Evolutionary conservation across 2,113 vertebrate species (phyloP).

Genomic region (Chlamydotis undulata): DNA sequence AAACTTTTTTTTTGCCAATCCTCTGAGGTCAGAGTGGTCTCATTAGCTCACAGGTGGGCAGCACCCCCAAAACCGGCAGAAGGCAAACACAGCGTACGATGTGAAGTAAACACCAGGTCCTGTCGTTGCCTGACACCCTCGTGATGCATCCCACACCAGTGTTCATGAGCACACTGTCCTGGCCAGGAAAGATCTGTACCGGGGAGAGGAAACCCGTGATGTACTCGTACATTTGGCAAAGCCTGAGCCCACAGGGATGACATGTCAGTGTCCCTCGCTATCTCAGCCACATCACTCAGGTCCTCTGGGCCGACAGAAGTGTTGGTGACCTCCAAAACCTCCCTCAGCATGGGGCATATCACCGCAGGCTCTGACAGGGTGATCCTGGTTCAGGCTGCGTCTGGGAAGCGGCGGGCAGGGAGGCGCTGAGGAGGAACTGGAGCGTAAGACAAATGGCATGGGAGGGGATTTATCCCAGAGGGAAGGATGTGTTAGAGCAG

Average conservation of each 20-base stretch:
- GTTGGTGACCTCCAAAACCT: neutral
- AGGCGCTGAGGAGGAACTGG: neutral
- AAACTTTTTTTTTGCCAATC: neutral
- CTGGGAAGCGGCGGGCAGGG: neutral
- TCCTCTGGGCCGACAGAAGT: neutral
- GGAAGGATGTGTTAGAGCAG: neutral
- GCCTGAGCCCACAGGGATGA: neutral
- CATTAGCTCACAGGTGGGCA: neutral
- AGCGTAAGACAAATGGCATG: neutral
- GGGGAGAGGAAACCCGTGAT: fast-evolving
- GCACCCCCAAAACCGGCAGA: neutral
- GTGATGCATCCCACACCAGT: too few species aligned
- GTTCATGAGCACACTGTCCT: fast-evolving
- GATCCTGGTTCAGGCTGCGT: neutral
- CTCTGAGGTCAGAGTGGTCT: neutral
- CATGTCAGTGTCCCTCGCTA: fast-evolving
- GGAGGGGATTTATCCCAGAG: conserved; percentile 12
- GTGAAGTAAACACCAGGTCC: neutral
- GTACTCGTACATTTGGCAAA: neutral
- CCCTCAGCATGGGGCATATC: neutral
- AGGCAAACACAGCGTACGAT: neutral
- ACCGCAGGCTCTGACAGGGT: neutral
- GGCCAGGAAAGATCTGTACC: fast-evolving
- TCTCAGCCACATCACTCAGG: neutral
- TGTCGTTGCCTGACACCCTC: neutral